Evolutionary conservation across 2,888 invertebrate genomes (phyloP).

Genomic region (Trilocha varians): DNA sequence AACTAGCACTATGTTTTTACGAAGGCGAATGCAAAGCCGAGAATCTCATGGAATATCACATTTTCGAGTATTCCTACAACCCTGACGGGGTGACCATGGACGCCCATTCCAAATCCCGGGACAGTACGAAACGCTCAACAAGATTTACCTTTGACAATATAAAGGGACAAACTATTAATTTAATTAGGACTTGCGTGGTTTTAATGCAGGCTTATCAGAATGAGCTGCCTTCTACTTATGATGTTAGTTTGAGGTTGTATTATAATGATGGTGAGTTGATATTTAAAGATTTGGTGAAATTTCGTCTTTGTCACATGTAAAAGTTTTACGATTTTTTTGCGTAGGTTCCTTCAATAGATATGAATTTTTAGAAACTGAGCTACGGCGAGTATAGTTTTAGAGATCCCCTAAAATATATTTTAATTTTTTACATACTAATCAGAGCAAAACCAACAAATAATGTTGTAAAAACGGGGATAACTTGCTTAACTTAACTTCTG

Average conservation of each 20-base stretch:
- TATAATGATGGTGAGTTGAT: slow-evolving; percentile 46
- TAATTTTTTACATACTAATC: no score
- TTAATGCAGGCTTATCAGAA: slow-evolving; percentile 27
- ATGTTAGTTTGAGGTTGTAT: slow-evolving; percentile 47
- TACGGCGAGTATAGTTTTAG: no score
- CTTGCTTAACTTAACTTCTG: no score
- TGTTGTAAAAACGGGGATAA: no score
- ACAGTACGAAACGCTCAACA: slow-evolving; percentile 13
- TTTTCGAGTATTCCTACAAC: slow-evolving; percentile 47
- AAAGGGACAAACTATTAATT: slow-evolving; percentile 25
- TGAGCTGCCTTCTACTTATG: slow-evolving; percentile 25
- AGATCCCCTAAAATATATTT: no score
- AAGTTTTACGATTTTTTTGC: neutral
- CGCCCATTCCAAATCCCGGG: slow-evolving; percentile 28
- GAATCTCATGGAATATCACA: slow-evolving; percentile 48
- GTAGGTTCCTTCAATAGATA: no score
- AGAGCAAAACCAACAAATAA: no score
- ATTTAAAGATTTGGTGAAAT: no score
- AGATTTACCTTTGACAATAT: slow-evolving; percentile 38
- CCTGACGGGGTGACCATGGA: slow-evolving; percentile 34
- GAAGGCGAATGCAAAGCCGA: slow-evolving; percentile 38
- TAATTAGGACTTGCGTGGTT: slow-evolving; percentile 37
- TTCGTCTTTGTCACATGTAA: neutral
- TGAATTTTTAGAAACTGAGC: no score
- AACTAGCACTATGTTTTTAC: slow-evolving; percentile 54